Evolutionary conservation across 2,797 vertebrate genomes (phyloP).

Genomic region (Mormyrops boulengeri): DNA sequence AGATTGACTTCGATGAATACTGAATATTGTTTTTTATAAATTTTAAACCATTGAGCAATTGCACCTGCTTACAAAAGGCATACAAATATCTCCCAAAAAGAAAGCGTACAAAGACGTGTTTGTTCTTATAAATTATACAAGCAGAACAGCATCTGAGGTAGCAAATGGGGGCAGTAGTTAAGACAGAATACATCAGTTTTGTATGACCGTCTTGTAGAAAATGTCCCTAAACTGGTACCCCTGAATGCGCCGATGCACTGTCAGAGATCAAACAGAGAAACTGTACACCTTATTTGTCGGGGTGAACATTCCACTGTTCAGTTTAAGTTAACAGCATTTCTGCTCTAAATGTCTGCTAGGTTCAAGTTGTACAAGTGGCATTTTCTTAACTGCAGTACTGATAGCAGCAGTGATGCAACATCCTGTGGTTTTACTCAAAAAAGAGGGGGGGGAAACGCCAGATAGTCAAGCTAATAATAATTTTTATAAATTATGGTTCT

Average conservation of each 20-base stretch:
- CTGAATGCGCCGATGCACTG: not conserved
- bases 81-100: not conserved
- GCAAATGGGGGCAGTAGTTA: not conserved
- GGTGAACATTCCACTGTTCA: not conserved
- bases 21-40: not conserved
- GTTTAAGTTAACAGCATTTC: not conserved
- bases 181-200: not conserved
- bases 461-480: not conserved
- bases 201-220: not conserved
- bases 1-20: not conserved
- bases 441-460: not conserved
- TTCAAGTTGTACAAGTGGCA: not conserved
- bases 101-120: not conserved
- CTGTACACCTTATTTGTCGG: not conserved
- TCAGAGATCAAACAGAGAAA: not conserved
- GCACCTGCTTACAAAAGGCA: not conserved
- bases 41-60: not conserved
- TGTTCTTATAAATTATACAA: not conserved
- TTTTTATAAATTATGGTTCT: not conserved
- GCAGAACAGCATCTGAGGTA: not conserved
- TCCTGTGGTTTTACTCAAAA: not conserved
- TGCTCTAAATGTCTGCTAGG: not conserved
- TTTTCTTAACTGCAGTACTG: not conserved
- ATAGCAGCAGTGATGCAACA: not conserved
- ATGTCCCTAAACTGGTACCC: not conserved